These are phyloP conservation scores for Cyclophora punctaria DNA, from an alignment of 2,888 invertebrate species.

Conservation along the genomic window DNA sequence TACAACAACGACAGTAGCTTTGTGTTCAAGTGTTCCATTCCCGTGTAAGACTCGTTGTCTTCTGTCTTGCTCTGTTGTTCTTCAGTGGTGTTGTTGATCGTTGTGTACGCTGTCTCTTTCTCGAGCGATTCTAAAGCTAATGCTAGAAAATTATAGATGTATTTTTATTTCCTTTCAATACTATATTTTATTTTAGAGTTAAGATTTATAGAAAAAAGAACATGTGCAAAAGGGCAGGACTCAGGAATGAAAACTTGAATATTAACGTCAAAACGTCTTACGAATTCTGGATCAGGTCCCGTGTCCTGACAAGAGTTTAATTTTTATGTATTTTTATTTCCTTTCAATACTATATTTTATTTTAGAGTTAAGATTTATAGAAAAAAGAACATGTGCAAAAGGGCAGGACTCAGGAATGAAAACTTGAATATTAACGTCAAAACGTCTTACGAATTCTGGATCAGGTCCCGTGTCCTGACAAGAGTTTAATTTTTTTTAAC, in stretches of 20 bases:
- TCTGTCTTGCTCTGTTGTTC: conserved; percentile 35
- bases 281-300: too few relatives aligned
- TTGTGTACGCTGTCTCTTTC: conserved; percentile 60
- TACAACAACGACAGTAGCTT: conserved; percentile 77
- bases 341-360: too few relatives aligned
- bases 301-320: too few relatives aligned
- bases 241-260: too few relatives aligned
- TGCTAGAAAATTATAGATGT: conserved; percentile 27
- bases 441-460: too few relatives aligned
- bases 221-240: background rate
- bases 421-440: too few relatives aligned
- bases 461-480: too few relatives aligned
- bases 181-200: too few relatives aligned
- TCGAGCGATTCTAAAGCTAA: conserved; percentile 52
- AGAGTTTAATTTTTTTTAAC: background rate
- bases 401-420: background rate
- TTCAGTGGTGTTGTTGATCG: conserved; percentile 30
- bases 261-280: too few relatives aligned
- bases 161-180: background rate
- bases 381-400: background rate
- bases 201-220: background rate
- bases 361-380: background rate
- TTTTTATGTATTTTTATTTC: background rate
- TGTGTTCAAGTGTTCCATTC: conserved; percentile 77
- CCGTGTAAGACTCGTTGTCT: conserved; percentile 57